Conservation (phyloP, 1,140 invertebrate genomes). For the Leptonema lineaticorne region DNA sequence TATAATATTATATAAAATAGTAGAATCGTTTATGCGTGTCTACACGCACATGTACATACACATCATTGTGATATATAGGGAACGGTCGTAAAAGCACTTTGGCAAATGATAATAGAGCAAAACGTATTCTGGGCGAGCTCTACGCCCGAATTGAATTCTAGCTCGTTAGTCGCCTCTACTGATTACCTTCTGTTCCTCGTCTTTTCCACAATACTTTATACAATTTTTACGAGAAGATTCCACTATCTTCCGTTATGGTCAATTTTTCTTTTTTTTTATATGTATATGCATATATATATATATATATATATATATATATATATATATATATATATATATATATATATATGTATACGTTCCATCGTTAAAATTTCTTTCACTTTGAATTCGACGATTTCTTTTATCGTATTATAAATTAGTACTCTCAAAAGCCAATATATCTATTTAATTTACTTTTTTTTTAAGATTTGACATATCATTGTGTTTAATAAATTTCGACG, state of each 20-base stretch:
- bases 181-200: conserved; percentile 15
- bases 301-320: background rate
- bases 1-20: background rate
- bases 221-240: background rate
- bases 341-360: background rate
- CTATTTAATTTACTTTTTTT: no score
- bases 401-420: no score
- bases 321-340: background rate
- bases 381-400: no score
- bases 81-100: background rate
- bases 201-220: background rate
- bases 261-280: background rate
- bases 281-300: background rate
- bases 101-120: conserved; percentile 12
- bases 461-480: no score
- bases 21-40: no score
- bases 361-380: no score
- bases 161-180: conserved; percentile 12
- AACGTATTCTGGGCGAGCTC: conserved; percentile 11
- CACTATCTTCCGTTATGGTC: background rate
- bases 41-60: no score
- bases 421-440: no score
- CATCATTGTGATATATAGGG: background rate
- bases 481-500: no score
- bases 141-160: conserved; percentile 7